Evolutionary conservation across 1,140 invertebrate genomes (phyloP), one percentile per base, ranked within the genome.

Genomic region (Triops cancriformis): DNA sequence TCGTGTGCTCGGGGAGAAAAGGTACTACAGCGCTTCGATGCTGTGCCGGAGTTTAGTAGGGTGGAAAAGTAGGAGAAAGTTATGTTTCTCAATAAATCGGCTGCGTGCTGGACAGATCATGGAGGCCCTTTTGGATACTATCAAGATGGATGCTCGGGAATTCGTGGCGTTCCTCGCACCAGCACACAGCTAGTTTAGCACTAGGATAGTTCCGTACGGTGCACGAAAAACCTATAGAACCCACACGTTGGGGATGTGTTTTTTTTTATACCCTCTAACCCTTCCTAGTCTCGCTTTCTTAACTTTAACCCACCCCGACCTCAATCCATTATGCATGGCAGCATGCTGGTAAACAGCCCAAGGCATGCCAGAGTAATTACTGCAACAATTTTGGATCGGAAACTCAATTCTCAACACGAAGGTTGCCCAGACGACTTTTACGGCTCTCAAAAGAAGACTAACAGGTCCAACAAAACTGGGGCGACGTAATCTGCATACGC

Each of bases 11-110:
- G 10, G 5, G 10, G 14, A 14, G 23, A 5, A 10, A 64, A 64
- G 51, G 51, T 64, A 64, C 6, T 64, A 64, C 23, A 64, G 18
- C 23, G 14, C n/a, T 64, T 64, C 23, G 14, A 14, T 23, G 51
- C 10, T 64, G 51, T 64, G 23, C 51, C 18, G 51, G 51, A 64
- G 51, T 64, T 64, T 23, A 64, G 51, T 64, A 64, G 51, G 51
- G 51, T 64, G 51, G 51, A 64, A 64, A 64, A 23, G 51, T 18
- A 64, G 14, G 51, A 23, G 51, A 64, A 64, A 64, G 51, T 64
- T 64, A 64, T 64, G 51, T 64, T 64, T 64, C 51, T 64, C 51
- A 64, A 64, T 64, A 64, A 64, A 64, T 64, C 51, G 10, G 51
- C 51, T 64, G 51, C 51, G 51, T 64, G 51, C 51, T 64, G 51